Evolutionary conservation across 2,888 invertebrate genomes (phyloP), one percentile per base, ranked within the genome.

Genomic region (Atherix ibis): DNA sequence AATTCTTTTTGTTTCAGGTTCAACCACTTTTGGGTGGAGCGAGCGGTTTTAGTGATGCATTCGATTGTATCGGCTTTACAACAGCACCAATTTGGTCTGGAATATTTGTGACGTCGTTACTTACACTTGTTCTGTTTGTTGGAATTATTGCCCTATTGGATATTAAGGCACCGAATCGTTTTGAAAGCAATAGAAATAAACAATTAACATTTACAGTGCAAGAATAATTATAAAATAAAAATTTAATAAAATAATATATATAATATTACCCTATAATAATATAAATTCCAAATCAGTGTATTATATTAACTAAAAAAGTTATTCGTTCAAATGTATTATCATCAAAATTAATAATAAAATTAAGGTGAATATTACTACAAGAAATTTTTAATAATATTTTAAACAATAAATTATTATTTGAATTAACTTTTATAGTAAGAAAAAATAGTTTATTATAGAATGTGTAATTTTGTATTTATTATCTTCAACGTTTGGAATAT

Each of bases 141-240:
- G 92, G 88, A 5, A 65, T 95, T 35, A 64, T 71, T 12, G 87
- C 92, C 78, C 75, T 98, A 44, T 67, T 88, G 66, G 84, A 85
- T 55, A 89, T 98, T 48, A 85, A 83, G 56, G 88, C 92, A 18
- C 92, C 89, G 77, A 97, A 95, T 61, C 73, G 87, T 49, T 98
- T 95, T 61, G 97, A 98, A 63, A 95, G 84, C 62, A 85, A 84
- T 36, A 88, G 94, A 53, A 87, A 84, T 52, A 95, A 92, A 62
- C 83, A 87, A 41, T 76, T 97, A 33, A 79, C 81, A 13, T 76
- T 91, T 46, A 78, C 76, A 31, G 73, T 76, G 32, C 67, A 67
- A 46, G 87, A 88, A 52, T 85, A 74, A 66, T 31, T 30, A n/a
- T 10, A 22, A 22, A 18, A 14, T 31, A n/a, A 10, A 10, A 30